Base-by-base conservation (phyloP, 2,888 invertebrate species). In the Nowickia ferox region DNA sequence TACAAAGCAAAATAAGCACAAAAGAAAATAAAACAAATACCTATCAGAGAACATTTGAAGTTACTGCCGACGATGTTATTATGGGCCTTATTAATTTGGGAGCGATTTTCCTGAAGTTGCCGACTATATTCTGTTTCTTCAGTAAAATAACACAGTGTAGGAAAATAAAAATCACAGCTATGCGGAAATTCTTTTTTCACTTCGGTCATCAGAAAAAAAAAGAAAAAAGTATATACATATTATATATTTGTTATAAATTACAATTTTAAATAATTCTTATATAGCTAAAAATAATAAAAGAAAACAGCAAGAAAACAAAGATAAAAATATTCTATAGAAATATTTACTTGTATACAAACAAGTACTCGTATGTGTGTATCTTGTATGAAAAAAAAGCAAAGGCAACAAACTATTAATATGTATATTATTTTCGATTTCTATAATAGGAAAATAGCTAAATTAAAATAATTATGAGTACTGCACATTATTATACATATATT, bases 111-210 rank as follows among this genome's bases (percentile, higher is more conserved):
- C n/a, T n/a, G n/a, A n/a, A n/a, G n/a, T n/a, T n/a, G n/a, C n/a
- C n/a, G n/a, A n/a, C n/a, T n/a, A n/a, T n/a, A n/a, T n/a, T n/a
- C n/a, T n/a, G n/a, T n/a, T n/a, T n/a, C n/a, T n/a, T n/a, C n/a
- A n/a, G n/a, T n/a, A n/a, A 48, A 48, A 15, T 48, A 48, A 48
- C 17, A n/a, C 3, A 30, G 9, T 4, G 17, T 53, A 53, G 22
- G 13, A 44, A 65, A 38, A 13, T 1, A 42, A 65, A 30, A 68
- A 40, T 69, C 42, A 13, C 48, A 69, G 19, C 17, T 42, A 71
- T 78, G 78, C 78, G 78, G 69, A 71, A 61, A 59, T 77, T n/a
- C 40, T 40, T 77, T 68, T 48, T 42, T 40, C 61, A 53, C 22
- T 53, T 46, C 30, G 4, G 30, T 30, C 30, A 30, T 30, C 19